These are phyloP conservation scores for Columba livia DNA, from an alignment of 2,113 vertebrate species.

Conservation along the genomic window DNA sequence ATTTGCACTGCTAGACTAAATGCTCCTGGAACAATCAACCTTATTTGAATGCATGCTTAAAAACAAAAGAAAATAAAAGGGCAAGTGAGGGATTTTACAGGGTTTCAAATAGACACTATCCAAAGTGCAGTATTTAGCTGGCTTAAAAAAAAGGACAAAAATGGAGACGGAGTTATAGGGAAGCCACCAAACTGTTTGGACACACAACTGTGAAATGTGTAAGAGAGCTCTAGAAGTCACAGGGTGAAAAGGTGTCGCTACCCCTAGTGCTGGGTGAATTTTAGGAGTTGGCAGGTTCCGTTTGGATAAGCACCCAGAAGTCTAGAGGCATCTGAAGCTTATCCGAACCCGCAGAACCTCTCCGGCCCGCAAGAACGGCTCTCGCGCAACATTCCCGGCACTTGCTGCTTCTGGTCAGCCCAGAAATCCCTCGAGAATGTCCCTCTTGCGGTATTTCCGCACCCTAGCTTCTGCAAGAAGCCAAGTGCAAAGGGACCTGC, in stretches of 20 bases:
- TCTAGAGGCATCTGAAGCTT: not conserved
- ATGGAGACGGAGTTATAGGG: not conserved
- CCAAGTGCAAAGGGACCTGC: slow-evolving; percentile 58
- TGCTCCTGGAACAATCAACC: not conserved
- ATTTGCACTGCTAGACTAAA: not conserved
- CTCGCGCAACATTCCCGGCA: slow-evolving; percentile 8
- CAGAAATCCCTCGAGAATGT: slow-evolving; percentile 29
- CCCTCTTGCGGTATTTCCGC: slow-evolving; percentile 27
- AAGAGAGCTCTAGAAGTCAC: not conserved
- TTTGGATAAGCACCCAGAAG: slow-evolving; percentile 44
- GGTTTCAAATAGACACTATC: not conserved
- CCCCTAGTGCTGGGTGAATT: slow-evolving; percentile 18
- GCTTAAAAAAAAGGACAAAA: not conserved
- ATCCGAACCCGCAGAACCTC: slow-evolving; percentile 21
- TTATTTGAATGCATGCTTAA: slow-evolving; percentile 3
- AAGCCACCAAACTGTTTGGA: not conserved
- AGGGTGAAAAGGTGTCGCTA: slow-evolving; percentile 18
- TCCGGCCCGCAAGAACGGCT: slow-evolving; percentile 33
- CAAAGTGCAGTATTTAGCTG: not conserved
- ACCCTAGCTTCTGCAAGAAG: slow-evolving; percentile 65
- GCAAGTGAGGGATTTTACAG: slow-evolving; percentile 19
- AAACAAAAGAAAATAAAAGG: not conserved
- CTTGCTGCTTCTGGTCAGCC: slow-evolving; percentile 45
- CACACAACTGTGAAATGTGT: slow-evolving; percentile 18
- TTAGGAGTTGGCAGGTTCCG: slow-evolving; percentile 2